These are phyloP conservation scores for Diarsia mendica DNA, from an alignment of 2,888 invertebrate species.

Conservation along the genomic window DNA sequence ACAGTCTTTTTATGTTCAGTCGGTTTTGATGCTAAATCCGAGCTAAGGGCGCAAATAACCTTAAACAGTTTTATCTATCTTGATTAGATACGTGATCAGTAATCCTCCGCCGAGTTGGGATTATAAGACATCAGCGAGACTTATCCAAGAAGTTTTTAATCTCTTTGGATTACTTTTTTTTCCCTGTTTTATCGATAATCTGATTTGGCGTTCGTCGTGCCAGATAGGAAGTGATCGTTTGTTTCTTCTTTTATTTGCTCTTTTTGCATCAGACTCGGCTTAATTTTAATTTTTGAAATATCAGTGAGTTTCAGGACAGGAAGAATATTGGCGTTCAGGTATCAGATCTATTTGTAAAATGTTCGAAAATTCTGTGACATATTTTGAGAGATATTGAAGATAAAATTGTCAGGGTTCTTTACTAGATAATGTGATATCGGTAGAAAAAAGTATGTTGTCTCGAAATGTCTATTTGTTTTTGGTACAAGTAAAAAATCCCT, in stretches of 20 bases:
- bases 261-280: not conserved
- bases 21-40: not conserved
- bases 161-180: constrained; percentile 16
- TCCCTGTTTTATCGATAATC: not conserved
- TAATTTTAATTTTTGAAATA: not conserved
- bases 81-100: constrained; percentile 23
- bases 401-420: not conserved
- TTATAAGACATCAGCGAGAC: constrained; percentile 8
- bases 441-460: not conserved
- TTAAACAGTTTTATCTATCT: not conserved
- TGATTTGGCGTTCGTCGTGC: not conserved
- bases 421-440: not conserved
- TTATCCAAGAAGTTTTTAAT: constrained; percentile 13
- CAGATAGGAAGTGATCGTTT: not conserved
- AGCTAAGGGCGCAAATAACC: not conserved
- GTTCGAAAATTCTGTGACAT: not conserved
- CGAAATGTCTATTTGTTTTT: no score
- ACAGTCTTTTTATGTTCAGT: no score
- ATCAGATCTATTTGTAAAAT: not conserved
- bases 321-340: not conserved
- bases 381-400: not conserved
- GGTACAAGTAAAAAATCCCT: not conserved
- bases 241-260: not conserved
- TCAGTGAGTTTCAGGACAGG: not conserved
- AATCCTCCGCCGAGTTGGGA: constrained; percentile 6